A percentile compares a stretch with the other conserved stretches of the same genome.
Conservation (phyloP, 2,113 vertebrate genomes). For the Nipponia nippon region DNA sequence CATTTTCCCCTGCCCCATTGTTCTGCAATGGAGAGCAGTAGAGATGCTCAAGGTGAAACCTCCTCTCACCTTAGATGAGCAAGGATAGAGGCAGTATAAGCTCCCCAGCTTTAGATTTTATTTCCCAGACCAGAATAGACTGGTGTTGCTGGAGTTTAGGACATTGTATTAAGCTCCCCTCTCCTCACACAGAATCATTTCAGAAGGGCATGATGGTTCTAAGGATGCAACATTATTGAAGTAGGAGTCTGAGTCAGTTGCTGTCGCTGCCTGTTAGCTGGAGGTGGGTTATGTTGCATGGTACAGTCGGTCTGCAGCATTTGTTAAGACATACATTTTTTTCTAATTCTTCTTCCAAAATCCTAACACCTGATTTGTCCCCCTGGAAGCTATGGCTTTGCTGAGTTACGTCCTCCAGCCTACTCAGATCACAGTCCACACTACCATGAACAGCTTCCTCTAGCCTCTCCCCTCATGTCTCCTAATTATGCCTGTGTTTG, state of each 20-base stretch:
- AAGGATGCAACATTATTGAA: neutral
- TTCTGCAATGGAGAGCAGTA: neutral
- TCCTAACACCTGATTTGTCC: neutral
- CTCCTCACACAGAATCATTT: neutral
- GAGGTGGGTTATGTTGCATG: neutral
- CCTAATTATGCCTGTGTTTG: neutral
- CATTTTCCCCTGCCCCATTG: neutral
- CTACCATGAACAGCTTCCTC: neutral
- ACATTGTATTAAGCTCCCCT: neutral
- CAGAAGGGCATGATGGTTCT: neutral
- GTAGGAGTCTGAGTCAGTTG: neutral
- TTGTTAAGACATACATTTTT: neutral
- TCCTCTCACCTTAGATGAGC: neutral
- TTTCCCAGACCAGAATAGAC: neutral
- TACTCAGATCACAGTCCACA: neutral
- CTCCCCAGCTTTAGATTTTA: neutral
- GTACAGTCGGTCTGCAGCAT: neutral
- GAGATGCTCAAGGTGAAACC: slow-evolving; percentile 3
- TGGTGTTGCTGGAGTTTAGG: neutral
- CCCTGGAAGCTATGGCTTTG: neutral
- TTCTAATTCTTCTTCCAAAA: neutral
- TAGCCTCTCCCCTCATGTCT: neutral
- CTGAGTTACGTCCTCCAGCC: neutral
- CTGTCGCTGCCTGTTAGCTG: neutral
- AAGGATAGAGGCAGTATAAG: neutral